Percentiles rank a stretch among this genome's conserved stretches.
Evolutionary conservation across 2,797 vertebrate species (phyloP).

Genomic region (Acridotheres tristis): DNA sequence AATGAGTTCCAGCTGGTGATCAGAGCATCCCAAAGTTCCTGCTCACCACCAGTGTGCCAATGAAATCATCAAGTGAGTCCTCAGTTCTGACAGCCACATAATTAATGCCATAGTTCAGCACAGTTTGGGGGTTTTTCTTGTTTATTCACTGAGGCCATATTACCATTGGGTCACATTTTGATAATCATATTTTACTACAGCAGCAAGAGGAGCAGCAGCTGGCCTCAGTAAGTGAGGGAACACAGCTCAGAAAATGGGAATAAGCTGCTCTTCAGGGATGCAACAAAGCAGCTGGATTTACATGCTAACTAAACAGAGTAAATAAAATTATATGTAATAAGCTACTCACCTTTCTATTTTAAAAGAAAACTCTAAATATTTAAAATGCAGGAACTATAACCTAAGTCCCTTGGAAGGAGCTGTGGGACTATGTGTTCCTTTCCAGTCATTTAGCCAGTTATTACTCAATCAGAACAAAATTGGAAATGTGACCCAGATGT

Average conservation of each 20-base stretch:
- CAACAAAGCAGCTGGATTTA: constrained; percentile 14
- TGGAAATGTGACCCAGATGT: neutral
- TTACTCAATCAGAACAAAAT: neutral
- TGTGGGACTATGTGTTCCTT: neutral
- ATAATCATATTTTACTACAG: neutral
- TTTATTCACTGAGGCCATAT: neutral
- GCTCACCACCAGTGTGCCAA: neutral
- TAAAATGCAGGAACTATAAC: neutral
- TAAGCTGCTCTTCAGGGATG: neutral
- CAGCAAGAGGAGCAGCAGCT: constrained; percentile 17
- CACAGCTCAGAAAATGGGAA: constrained; percentile 8
- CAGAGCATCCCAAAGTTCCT: neutral
- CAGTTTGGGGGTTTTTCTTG: neutral
- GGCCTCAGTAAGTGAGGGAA: neutral
- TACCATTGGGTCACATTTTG: neutral
- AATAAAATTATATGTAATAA: neutral
- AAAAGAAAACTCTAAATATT: neutral
- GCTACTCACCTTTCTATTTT: neutral
- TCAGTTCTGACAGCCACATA: neutral
- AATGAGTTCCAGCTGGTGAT: neutral
- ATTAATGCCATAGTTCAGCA: neutral
- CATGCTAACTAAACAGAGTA: neutral
- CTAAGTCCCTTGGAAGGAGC: neutral
- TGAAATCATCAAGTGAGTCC: neutral
- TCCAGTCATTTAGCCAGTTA: neutral